Evolutionary conservation across 2,113 vertebrate species (phyloP), one percentile per base, ranked within the genome.

Genomic region (Tauraco erythrolophus): DNA sequence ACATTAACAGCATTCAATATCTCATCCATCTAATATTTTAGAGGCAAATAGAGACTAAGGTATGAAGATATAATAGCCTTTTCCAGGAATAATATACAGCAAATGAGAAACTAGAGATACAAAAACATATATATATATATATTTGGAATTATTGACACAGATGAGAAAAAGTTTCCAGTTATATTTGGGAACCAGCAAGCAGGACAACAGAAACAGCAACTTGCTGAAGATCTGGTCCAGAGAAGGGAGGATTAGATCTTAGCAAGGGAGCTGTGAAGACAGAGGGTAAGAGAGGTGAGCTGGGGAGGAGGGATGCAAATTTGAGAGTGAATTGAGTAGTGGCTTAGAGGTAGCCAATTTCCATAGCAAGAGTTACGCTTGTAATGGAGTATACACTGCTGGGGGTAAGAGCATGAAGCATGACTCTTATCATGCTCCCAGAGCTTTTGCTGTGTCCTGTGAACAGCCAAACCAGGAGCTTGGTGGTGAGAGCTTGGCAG

Each of bases 341-440:
- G 22, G 16, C 12, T 37, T 53, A 19, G 15, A 60, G 51, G 45
- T 53, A 51, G 19, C 30, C 53, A 65, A 45, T 25, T 37, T 54
- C 30, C 5, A 31, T 24, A 60, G 22, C 14, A 58, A 61, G 7
- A 24, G 10, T 21, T 51, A 48, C 57, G 35, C 11, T 45, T 56
- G 9, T 50, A 54, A n/a, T 8, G 14, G 23, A 39, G 14, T 33
- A 54, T 28, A 61, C 30, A 16, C 9, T 35, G 46, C 60, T 48
- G 43, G 4, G 17, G 19, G 19, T 50, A 50, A 68, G 11, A 57
- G 15, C 23, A n/a, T 8, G 28, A 62, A 68, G 7, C 39, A 23
- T 1, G 1, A 15, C 25, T 43, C n/a, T 54, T 37, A 27, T 41
- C 17, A 22, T 0, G 2, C 14, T 75, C 30, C 25, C 4, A 0